These are phyloP conservation scores for Channallabes apus DNA, from an alignment of 2,797 vertebrate genomes.

Conservation along the genomic window DNA sequence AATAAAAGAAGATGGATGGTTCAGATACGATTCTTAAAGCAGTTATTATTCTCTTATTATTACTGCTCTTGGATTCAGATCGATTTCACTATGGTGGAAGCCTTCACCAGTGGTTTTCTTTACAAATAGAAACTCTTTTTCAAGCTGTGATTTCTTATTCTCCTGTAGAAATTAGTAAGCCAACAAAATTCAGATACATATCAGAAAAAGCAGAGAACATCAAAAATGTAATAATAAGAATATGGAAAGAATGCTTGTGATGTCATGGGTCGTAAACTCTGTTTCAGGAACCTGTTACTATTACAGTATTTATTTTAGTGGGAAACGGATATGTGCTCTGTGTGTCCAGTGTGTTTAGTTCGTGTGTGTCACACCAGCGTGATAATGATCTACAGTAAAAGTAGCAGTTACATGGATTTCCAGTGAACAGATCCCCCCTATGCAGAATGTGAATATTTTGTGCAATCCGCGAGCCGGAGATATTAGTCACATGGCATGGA, in stretches of 20 bases:
- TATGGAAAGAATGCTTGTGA: not conserved
- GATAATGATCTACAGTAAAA: constrained; percentile 6
- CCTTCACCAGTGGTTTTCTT: not conserved
- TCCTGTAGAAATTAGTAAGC: too few relatives aligned
- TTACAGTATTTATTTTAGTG: not conserved
- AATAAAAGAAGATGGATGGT: too few relatives aligned
- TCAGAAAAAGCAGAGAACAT: not conserved
- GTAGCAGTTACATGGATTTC: not conserved
- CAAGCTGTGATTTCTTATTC: not conserved
- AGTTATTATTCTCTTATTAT: too few relatives aligned
- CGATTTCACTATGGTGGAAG: not conserved
- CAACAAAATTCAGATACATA: not conserved
- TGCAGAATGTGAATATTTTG: constrained; percentile 14
- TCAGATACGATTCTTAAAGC: too few relatives aligned
- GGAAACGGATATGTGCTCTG: not conserved
- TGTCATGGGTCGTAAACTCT: not conserved
- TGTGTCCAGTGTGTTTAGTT: not conserved
- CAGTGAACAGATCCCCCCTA: not conserved
- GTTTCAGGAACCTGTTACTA: not conserved
- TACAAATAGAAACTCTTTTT: not conserved
- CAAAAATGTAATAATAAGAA: too few relatives aligned
- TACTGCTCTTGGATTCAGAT: not conserved
- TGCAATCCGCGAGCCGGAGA: not conserved
- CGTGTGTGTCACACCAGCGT: not conserved
- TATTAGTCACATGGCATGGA: not conserved